phyloP scores from a whole-genome alignment of 2,113 vertebrate species.

The Meriones unguiculatus region DNA sequence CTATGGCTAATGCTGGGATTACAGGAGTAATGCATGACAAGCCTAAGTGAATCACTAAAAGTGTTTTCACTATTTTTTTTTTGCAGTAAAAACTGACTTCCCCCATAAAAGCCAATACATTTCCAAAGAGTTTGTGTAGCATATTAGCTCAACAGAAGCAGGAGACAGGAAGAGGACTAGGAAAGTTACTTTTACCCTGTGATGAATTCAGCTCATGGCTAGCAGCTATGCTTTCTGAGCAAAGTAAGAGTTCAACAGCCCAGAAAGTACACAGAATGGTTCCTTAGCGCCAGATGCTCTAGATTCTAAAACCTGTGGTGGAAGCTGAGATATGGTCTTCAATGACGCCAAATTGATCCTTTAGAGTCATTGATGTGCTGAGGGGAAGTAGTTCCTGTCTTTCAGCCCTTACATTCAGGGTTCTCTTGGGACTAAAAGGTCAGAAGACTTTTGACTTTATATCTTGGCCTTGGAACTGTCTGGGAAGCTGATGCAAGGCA shows the following conservation, averaged over 20 bases:
- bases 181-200: neutral
- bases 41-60: neutral
- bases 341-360: neutral
- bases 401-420: neutral
- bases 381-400: neutral
- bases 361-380: neutral
- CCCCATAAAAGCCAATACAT: neutral
- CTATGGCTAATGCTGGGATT: neutral
- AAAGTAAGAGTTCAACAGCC: neutral
- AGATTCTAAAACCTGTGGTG: neutral
- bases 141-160: conserved; percentile 30
- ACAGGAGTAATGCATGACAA: neutral
- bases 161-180: neutral
- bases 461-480: neutral
- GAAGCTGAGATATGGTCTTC: neutral
- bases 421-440: neutral
- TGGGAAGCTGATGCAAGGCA: neutral
- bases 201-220: neutral
- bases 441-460: neutral
- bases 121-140: neutral
- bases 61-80: neutral
- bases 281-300: neutral
- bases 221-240: neutral
- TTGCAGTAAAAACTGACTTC: conserved; percentile 35
- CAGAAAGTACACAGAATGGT: neutral